Percentiles rank a stretch among this genome's conserved stretches.
These are phyloP conservation scores for Cyclura pinguis DNA, from an alignment of 2,797 vertebrate species.

Conservation along the genomic window DNA sequence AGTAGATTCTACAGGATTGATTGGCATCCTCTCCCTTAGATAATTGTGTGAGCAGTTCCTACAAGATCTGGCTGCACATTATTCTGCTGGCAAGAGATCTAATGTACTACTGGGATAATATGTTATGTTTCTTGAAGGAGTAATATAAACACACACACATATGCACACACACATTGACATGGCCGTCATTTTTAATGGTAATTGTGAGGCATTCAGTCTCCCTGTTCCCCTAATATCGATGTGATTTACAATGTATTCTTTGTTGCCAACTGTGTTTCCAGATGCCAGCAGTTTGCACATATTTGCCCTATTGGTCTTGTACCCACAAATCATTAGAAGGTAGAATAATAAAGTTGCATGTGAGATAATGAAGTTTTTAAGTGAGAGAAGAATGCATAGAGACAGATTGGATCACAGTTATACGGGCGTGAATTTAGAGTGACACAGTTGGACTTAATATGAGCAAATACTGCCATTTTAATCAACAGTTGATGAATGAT, in stretches of 20 bases:
- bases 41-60: not conserved
- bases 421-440: slow-evolving; percentile 26
- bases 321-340: not conserved
- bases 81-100: not conserved
- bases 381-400: slow-evolving; percentile 14
- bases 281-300: not conserved
- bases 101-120: not conserved
- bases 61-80: not conserved
- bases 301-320: slow-evolving; percentile 8
- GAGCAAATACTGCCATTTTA: slow-evolving; percentile 13
- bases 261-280: not conserved
- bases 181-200: not conserved
- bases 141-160: not conserved
- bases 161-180: not conserved
- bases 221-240: slow-evolving; percentile 15
- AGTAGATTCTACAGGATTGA: not conserved
- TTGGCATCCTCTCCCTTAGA: not conserved
- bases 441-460: slow-evolving; percentile 10
- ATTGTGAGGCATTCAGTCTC: not conserved
- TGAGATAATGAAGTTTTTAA: slow-evolving; percentile 32
- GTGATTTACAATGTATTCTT: not conserved
- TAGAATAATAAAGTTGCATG: not conserved
- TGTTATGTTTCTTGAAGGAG: not conserved
- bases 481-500: slow-evolving; percentile 8
- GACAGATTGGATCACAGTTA: slow-evolving; percentile 38